Conservation (phyloP, 2,888 invertebrate genomes). For the Synanthedon vespiformis region DNA sequence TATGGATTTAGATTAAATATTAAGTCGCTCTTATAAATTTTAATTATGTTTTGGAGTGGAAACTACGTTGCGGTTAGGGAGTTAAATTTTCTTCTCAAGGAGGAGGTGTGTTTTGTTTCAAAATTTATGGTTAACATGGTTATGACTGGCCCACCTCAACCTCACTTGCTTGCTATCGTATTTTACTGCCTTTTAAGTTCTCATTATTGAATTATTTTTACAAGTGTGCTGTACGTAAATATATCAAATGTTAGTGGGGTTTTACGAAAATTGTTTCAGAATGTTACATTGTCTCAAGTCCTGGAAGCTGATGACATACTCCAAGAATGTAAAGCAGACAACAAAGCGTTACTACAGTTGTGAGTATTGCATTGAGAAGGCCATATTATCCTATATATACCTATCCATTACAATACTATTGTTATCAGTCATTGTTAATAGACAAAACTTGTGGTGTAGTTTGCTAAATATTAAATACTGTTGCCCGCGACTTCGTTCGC, state of each 20-base stretch:
- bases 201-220: no score
- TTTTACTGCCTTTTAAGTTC: not conserved
- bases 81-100: conserved; percentile 81
- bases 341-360: conserved; percentile 91
- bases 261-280: conserved; percentile 71
- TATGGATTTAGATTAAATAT: conserved; percentile 57
- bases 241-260: not conserved
- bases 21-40: conserved; percentile 51
- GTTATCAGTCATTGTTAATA: not conserved
- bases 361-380: conserved; percentile 67
- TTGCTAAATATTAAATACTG: not conserved
- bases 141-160: conserved; percentile 12
- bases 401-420: not conserved
- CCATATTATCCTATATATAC: not conserved
- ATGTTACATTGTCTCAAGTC: conserved; percentile 89
- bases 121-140: conserved; percentile 53
- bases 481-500: no score
- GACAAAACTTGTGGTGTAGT: not conserved
- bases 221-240: no score
- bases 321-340: conserved; percentile 94
- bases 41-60: conserved; percentile 86
- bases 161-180: not conserved
- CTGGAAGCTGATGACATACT: conserved; percentile 95
- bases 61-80: conserved; percentile 79
- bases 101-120: conserved; percentile 74